A percentile compares a stretch with the other conserved stretches of the same genome.
These are phyloP conservation scores for Barypeithes pellucidus DNA, from an alignment of 2,888 invertebrate species.

Conservation along the genomic window DNA sequence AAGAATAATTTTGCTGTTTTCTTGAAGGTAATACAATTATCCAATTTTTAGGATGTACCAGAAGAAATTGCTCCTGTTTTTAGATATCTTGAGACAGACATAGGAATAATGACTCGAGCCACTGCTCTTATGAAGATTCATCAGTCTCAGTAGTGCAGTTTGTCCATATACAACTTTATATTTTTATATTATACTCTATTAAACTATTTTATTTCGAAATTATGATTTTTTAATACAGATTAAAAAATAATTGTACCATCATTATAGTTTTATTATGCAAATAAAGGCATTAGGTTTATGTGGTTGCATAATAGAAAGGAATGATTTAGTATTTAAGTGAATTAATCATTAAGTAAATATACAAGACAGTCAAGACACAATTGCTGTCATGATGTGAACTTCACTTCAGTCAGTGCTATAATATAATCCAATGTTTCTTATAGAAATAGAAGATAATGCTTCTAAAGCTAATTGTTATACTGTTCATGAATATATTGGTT, in stretches of 20 bases:
- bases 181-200: neutral
- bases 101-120: constrained; percentile 65
- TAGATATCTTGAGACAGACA: constrained; percentile 66
- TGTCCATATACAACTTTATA: neutral
- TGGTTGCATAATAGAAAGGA: constrained; percentile 33
- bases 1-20: neutral
- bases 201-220: neutral
- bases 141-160: constrained; percentile 15
- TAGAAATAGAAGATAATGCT: constrained; percentile 8
- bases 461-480: constrained; percentile 5
- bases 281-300: constrained; percentile 2
- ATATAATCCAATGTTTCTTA: neutral
- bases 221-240: too few species aligned
- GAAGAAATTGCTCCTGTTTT: constrained; percentile 67
- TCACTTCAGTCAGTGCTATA: neutral
- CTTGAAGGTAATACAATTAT: neutral
- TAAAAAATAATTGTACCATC: neutral
- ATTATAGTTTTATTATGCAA: neutral
- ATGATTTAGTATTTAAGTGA: neutral
- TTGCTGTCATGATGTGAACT: too few species aligned
- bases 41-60: constrained; percentile 56
- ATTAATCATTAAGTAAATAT: constrained; percentile 7
- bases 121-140: constrained; percentile 45
- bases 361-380: neutral
- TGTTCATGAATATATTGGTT: constrained; percentile 9